phyloP scores from a whole-genome alignment of 1,140 invertebrate genomes.

The Nomia melanderi region DNA sequence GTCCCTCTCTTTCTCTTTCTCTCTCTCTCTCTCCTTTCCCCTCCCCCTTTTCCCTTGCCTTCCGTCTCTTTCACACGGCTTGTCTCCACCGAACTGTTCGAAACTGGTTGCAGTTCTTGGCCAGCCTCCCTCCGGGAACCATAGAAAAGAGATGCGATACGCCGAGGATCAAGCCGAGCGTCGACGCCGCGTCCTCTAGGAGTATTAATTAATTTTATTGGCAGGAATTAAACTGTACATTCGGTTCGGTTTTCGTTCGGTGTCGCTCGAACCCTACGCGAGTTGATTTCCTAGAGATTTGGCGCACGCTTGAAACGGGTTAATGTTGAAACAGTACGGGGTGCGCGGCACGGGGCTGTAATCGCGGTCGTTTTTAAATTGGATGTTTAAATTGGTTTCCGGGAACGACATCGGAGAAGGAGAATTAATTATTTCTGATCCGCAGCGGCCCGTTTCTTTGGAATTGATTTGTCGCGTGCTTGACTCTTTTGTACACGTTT shows the following conservation, averaged over 20 bases:
- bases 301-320: not conserved
- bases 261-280: not conserved
- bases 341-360: not conserved
- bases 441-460: not conserved
- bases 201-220: constrained; percentile 65
- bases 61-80: constrained; percentile 63
- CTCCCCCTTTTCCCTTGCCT: constrained; percentile 54
- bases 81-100: constrained; percentile 78
- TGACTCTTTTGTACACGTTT: not conserved
- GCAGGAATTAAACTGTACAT: constrained; percentile 50
- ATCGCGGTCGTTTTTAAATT: constrained; percentile 9
- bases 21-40: constrained; percentile 23
- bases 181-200: constrained; percentile 31
- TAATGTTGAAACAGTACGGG: not conserved
- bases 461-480: not conserved
- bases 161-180: constrained; percentile 47
- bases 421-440: constrained; percentile 1
- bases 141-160: constrained; percentile 52
- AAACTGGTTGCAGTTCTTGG: constrained; percentile 75
- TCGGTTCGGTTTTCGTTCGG: not conserved
- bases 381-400: constrained; percentile 5
- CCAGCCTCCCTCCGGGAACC: constrained; percentile 56
- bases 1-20: constrained; percentile 55
- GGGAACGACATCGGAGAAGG: not conserved
- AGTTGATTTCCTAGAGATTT: constrained; percentile 17